phyloP scores from a whole-genome alignment of 2,797 vertebrate genomes.

The Carapus acus region DNA sequence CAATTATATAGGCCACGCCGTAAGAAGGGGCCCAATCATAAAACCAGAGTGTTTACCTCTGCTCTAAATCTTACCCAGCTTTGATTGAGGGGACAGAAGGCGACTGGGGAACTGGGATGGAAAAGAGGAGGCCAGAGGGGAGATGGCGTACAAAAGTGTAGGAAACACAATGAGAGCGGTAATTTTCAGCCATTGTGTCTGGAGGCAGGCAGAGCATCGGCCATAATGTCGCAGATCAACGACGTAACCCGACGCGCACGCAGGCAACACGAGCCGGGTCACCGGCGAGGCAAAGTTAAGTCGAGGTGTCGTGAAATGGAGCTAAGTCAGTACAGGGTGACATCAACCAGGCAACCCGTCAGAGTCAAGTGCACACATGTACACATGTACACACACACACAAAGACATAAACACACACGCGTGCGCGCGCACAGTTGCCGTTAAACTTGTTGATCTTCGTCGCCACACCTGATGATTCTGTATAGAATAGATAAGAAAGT shows the following conservation, averaged over 20 bases:
- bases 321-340: conserved; percentile 17
- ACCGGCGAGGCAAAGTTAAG: conserved; percentile 32
- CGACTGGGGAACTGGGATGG: conserved; percentile 43
- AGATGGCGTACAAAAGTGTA: conserved; percentile 31
- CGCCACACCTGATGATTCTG: conserved; percentile 37
- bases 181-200: conserved; percentile 57
- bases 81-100: conserved; percentile 64
- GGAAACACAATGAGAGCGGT: conserved; percentile 57
- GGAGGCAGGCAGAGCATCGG: conserved; percentile 35
- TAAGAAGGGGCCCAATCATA: conserved; percentile 73
- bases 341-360: not conserved
- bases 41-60: conserved; percentile 73
- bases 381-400: too few relatives aligned
- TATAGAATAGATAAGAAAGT: too few relatives aligned
- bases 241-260: conserved; percentile 29
- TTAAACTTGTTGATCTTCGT: conserved; percentile 14
- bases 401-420: too few relatives aligned
- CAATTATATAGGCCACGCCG: conserved; percentile 70
- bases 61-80: conserved; percentile 68
- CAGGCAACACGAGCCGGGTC: conserved; percentile 30
- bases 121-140: conserved; percentile 30
- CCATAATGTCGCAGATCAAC: conserved; percentile 32
- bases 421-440: not conserved
- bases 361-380: too few relatives aligned
- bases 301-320: conserved; percentile 29